phyloP scores from a whole-genome alignment of 1,140 invertebrate genomes.

The Trachymyrmex septentrionalis region DNA sequence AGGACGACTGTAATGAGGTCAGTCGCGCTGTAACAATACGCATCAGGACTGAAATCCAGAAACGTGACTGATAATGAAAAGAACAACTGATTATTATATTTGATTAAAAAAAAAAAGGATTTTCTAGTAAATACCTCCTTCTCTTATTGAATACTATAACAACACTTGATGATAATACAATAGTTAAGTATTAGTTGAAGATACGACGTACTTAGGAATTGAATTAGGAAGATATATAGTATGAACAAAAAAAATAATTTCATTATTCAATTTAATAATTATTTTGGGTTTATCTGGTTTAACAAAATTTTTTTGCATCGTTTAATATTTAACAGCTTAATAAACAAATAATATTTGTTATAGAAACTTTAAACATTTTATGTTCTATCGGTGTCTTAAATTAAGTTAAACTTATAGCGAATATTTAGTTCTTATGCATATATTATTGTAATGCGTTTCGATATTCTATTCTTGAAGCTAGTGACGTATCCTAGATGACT shows the following conservation, averaged over 20 bases:
- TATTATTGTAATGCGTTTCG: neutral
- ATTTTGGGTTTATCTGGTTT: neutral
- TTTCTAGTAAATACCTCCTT: neutral
- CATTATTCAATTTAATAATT: neutral
- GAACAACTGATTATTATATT: conserved; percentile 16
- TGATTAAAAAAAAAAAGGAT: conserved; percentile 28
- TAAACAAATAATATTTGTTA: neutral
- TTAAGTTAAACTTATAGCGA: neutral
- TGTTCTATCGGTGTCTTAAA: neutral
- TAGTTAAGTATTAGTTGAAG: neutral
- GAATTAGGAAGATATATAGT: neutral
- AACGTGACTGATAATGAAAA: neutral
- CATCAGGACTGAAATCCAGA: conserved; percentile 11
- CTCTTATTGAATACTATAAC: too few species aligned
- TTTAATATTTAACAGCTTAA: conserved; percentile 2
- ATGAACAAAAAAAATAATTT: neutral
- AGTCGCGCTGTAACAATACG: conserved; percentile 22
- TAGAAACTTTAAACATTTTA: neutral
- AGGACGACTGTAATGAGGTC: conserved; percentile 6
- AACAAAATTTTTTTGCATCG: neutral
- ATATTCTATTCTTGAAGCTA: conserved; percentile 33
- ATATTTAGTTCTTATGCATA: neutral
- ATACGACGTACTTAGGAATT: neutral
- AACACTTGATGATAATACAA: neutral
- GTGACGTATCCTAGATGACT: conserved; percentile 49